Evolutionary conservation across 2,888 invertebrate species (phyloP).

Genomic region (Metopia argyrocephala): DNA sequence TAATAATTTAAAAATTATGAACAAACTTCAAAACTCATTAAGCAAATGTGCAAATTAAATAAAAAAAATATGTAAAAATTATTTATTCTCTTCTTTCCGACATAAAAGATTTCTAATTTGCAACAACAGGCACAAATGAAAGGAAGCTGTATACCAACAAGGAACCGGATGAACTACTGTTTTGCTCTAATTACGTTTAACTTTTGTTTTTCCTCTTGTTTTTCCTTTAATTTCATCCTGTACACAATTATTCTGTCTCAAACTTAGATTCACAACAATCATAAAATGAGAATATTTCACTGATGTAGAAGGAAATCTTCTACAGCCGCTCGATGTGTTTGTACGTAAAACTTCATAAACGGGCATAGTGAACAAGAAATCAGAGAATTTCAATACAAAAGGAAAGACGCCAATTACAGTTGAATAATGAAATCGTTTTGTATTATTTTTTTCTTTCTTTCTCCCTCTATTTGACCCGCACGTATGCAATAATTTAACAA

Average conservation of each 20-base stretch:
- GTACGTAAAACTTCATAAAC: background rate
- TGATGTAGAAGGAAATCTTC: background rate
- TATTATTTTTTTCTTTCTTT: background rate
- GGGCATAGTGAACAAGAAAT: conserved; percentile 25
- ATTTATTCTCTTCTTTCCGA: background rate
- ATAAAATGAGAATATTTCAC: conserved; percentile 34
- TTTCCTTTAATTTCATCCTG: conserved; percentile 6
- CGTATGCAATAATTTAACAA: conserved; percentile 3
- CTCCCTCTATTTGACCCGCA: background rate
- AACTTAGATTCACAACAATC: too few relatives aligned
- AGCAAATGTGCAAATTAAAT: too few relatives aligned
- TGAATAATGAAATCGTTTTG: background rate
- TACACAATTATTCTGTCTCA: conserved; percentile 66
- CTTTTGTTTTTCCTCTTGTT: conserved; percentile 35
- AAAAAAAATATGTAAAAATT: too few relatives aligned
- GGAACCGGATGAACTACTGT: conserved; percentile 47
- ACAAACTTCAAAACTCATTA: too few relatives aligned
- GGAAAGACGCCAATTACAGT: conserved; percentile 37
- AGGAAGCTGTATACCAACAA: conserved; percentile 12
- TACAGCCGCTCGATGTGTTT: background rate
- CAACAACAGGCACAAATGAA: background rate
- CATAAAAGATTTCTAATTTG: background rate
- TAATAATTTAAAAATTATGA: too few relatives aligned
- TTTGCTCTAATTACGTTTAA: conserved; percentile 50
- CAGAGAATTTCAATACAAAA: conserved; percentile 43